phyloP scores from a whole-genome alignment of 2,888 invertebrate genomes.

The Hypselothyrea guttata region DNA sequence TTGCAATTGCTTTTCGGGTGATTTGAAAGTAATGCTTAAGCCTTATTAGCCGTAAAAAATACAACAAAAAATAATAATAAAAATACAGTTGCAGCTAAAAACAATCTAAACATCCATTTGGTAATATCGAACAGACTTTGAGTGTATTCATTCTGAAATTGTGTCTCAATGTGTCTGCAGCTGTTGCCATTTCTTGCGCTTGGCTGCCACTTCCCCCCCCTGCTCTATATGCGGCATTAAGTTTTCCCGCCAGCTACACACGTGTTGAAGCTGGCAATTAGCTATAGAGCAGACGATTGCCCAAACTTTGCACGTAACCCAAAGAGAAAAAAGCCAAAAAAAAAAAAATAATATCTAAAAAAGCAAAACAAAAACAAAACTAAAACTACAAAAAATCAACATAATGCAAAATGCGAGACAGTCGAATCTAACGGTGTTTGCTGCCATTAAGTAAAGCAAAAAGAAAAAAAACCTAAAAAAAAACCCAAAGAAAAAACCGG shows the following conservation, averaged over 20 bases:
- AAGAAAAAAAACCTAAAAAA: background rate
- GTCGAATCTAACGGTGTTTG: constrained; percentile 65
- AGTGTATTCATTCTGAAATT: constrained; percentile 17
- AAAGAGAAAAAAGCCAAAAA: constrained; percentile 36
- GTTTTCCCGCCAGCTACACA: constrained; percentile 35
- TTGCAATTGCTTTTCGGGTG: constrained; percentile 10
- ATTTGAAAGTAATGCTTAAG: no score
- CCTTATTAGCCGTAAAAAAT: constrained; percentile 3
- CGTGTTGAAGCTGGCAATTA: constrained; percentile 61
- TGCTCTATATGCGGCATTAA: background rate
- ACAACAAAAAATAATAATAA: no score
- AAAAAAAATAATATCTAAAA: no score
- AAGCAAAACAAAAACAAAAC: constrained; percentile 16
- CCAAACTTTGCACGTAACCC: constrained; percentile 59
- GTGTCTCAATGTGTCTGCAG: constrained; percentile 51
- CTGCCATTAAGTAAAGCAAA: constrained; percentile 40
- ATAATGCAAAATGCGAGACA: constrained; percentile 46
- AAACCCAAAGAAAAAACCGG: constrained; percentile 57
- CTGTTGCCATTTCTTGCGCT: constrained; percentile 62
- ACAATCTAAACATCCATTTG: constrained; percentile 18
- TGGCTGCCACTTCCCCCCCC: constrained; percentile 35
- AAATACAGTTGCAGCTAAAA: constrained; percentile 25
- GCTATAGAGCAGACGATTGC: constrained; percentile 42
- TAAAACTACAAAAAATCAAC: constrained; percentile 48
- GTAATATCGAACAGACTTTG: constrained; percentile 4